phyloP scores from a whole-genome alignment of 2,113 vertebrate genomes.

The Oncorhynchus mykiss region DNA sequence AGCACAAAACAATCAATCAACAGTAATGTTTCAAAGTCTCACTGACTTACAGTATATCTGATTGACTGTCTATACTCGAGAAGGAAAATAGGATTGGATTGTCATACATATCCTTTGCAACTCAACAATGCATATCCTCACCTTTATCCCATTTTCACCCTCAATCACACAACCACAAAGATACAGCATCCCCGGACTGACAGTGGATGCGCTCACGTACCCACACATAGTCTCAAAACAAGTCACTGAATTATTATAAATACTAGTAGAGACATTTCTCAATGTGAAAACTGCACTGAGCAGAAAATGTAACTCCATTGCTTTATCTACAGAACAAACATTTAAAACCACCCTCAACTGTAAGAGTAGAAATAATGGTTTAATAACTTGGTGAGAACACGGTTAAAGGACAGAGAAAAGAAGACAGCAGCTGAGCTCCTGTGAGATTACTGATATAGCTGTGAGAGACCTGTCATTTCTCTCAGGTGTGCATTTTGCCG shows the following conservation, averaged over 20 bases:
- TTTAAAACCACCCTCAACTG: neutral
- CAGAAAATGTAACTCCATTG: neutral
- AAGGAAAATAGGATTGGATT: no score
- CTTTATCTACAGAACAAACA: neutral
- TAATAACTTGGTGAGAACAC: neutral
- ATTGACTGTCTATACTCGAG: no score
- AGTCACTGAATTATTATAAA: neutral
- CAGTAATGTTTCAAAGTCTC: no score
- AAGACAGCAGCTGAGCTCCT: neutral
- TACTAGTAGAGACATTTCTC: neutral
- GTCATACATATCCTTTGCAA: no score
- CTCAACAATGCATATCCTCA: no score
- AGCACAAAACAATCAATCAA: no score
- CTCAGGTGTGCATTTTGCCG: neutral
- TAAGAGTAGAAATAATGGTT: neutral
- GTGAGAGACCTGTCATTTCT: neutral
- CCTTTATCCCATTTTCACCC: no score
- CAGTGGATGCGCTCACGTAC: no score
- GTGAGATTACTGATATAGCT: neutral
- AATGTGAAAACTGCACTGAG: neutral
- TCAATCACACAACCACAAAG: no score
- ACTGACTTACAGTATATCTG: no score
- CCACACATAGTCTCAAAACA: no score
- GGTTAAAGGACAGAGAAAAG: neutral
- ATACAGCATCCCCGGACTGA: no score